Conservation (phyloP, 1,140 invertebrate genomes). For the Belonocnema kinseyi region DNA sequence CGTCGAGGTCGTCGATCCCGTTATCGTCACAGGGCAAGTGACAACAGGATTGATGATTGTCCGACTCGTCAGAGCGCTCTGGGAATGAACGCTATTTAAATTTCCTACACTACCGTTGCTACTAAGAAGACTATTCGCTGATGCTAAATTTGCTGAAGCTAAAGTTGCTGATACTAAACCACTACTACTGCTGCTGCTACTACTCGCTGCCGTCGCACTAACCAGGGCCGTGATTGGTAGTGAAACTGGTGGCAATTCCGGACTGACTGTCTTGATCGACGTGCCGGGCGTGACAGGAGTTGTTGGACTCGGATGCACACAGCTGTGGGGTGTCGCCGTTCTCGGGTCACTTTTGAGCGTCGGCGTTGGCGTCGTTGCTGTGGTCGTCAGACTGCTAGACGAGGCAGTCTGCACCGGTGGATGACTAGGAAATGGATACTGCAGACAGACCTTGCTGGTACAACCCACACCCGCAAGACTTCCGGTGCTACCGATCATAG, state of each 20-base stretch:
- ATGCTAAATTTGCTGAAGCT: constrained; percentile 40
- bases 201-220: constrained; percentile 48
- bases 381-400: constrained; percentile 39
- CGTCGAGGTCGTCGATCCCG: constrained; percentile 36
- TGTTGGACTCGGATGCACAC: constrained; percentile 65
- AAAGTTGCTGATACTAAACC: constrained; percentile 49
- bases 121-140: constrained; percentile 53
- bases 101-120: constrained; percentile 49
- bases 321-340: constrained; percentile 60
- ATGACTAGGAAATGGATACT: constrained; percentile 89
- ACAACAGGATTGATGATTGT: constrained; percentile 43
- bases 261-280: constrained; percentile 71
- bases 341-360: constrained; percentile 61
- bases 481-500: constrained; percentile 59
- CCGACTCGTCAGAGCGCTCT: constrained; percentile 60
- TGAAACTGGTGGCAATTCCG: constrained; percentile 71
- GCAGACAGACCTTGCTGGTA: constrained; percentile 79
- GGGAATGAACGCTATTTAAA: constrained; percentile 49
- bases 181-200: constrained; percentile 45
- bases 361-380: constrained; percentile 49
- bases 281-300: constrained; percentile 72
- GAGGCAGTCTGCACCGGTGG: constrained; percentile 77
- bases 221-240: constrained; percentile 59
- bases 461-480: constrained; percentile 48
- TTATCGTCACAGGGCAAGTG: constrained; percentile 26